phyloP scores from a whole-genome alignment of 2,797 vertebrate species.

The Todus mexicanus region DNA sequence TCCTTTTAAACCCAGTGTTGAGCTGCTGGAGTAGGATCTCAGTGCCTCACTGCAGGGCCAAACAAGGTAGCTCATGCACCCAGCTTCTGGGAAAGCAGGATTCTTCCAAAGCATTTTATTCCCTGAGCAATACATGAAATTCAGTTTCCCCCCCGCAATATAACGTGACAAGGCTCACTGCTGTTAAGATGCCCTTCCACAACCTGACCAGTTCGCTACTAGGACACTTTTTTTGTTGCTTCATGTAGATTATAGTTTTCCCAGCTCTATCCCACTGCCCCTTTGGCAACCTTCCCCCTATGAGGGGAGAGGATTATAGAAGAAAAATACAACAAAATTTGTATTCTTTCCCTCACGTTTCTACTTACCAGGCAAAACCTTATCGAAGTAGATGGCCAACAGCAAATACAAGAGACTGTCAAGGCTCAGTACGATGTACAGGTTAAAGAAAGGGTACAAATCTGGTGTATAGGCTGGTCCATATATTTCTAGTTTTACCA shows the following conservation, averaged over 20 bases:
- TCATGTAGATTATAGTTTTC: neutral
- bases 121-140: neutral
- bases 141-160: neutral
- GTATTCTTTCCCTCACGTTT: neutral
- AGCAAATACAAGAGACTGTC: constrained; percentile 87
- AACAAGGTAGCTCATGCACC: neutral
- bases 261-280: neutral
- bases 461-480: constrained; percentile 71
- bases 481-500: constrained; percentile 83
- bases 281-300: neutral
- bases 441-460: constrained; percentile 77
- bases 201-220: neutral
- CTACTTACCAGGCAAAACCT: constrained; percentile 86
- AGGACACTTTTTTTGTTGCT: neutral
- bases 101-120: neutral
- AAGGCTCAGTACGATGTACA: constrained; percentile 78
- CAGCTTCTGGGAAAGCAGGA: neutral
- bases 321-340: neutral
- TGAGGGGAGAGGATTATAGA: neutral
- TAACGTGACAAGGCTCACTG: accelerated
- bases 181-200: neutral
- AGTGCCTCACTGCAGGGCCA: too few relatives aligned
- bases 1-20: neutral
- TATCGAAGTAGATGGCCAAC: constrained; percentile 89
- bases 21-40: neutral